phyloP scores from a whole-genome alignment of 2,888 invertebrate genomes.

The Perizoma flavofasciatum region DNA sequence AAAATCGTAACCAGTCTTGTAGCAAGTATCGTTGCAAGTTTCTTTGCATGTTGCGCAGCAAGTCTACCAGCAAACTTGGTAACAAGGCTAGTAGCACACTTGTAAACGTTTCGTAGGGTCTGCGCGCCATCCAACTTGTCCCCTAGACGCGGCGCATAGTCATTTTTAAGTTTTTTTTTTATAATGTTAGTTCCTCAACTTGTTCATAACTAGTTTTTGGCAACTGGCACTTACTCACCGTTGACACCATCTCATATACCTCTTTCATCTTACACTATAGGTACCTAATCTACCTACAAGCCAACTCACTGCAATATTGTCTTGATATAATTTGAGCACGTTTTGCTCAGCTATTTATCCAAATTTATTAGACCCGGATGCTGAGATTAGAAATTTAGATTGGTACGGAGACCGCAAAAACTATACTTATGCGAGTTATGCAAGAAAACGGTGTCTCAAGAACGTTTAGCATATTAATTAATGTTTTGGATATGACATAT shows the following conservation, averaged over 20 bases:
- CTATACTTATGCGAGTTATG: constrained; percentile 40
- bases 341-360: constrained; percentile 37
- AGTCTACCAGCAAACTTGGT: too few relatives aligned
- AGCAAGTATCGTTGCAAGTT: neutral
- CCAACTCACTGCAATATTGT: constrained; percentile 3
- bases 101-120: too few relatives aligned
- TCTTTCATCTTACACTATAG: too few relatives aligned
- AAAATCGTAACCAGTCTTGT: neutral
- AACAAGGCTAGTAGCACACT: too few relatives aligned
- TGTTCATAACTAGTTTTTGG: too few relatives aligned
- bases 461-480: constrained; percentile 61
- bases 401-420: constrained; percentile 50
- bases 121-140: too few relatives aligned
- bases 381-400: constrained; percentile 60
- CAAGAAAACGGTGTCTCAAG: constrained; percentile 28
- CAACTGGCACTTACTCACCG: too few relatives aligned
- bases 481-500: constrained; percentile 39
- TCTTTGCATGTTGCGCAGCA: neutral
- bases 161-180: too few relatives aligned
- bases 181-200: too few relatives aligned
- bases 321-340: constrained; percentile 25
- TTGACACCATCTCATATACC: too few relatives aligned
- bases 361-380: constrained; percentile 52
- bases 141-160: too few relatives aligned
- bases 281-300: too few relatives aligned